Base-by-base conservation (phyloP, 2,888 invertebrate species). In the Calameuta pallipes region DNA sequence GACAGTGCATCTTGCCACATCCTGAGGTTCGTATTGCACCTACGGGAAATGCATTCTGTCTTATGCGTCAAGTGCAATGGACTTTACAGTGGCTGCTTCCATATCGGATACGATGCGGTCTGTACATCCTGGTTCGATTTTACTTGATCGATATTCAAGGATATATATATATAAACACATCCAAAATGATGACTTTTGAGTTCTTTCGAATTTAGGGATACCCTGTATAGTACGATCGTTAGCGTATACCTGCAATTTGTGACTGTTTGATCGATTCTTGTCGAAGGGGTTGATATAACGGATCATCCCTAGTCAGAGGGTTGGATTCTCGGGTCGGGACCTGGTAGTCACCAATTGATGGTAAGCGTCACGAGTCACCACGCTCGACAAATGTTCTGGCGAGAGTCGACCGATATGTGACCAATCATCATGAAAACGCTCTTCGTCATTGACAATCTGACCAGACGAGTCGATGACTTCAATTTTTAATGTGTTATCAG, bases 351-450 rank as follows among this genome's bases (percentile, higher is more conserved):
- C 85, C 90, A 88, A 91, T 91, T 88, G 90, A 91, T 90, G 89
- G 85, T 86, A 84, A 87, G 80, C 87, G 90, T 91, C 89, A 90
- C 90, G 85, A 89, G 88, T 84, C 87, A 89, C 88, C 88, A 87
- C 86, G 84, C 79, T 84, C 84, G 89, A 91, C 89, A 90, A 90
- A 91, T 90, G 90, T 87, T 87, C 85, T 82, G 85, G 86, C 83
- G 83, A 81, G 84, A 80, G 80, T 82, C 83, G 83, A 81, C 84
- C 81, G 83, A 85, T 87, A 86, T 88, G 84, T 85, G 81, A 89
- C 86, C 86, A 86, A 89, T 90, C 87, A 88, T 88, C 85, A 85
- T 85, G 86, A 84, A 87, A 87, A 87, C 85, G 84, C 86, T 83
- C 86, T 88, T 83, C 81, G 85, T 88, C 87, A 88, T 85, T 87